phyloP scores from a whole-genome alignment of 2,113 vertebrate genomes.

The Neolamprologus brichardi region DNA sequence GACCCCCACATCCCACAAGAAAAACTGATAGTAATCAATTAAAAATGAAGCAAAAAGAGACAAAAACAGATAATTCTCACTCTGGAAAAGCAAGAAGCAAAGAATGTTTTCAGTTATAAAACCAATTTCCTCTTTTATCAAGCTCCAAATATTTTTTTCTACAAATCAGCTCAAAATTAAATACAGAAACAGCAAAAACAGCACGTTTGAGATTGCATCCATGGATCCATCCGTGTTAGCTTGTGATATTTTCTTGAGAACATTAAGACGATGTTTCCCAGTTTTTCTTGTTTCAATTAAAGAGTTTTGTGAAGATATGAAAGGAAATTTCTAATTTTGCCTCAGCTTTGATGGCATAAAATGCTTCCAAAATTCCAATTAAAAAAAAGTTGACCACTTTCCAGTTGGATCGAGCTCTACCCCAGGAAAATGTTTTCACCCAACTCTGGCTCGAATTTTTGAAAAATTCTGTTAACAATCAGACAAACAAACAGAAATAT shows the following conservation, averaged over 20 bases:
- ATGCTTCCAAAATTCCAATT: not conserved
- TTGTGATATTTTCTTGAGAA: not conserved
- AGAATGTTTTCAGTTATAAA: not conserved
- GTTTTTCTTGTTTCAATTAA: not conserved
- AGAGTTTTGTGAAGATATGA: not conserved
- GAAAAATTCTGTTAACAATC: not conserved
- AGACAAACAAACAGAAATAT: not conserved
- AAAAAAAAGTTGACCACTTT: not conserved
- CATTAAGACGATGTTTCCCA: rapidly evolving
- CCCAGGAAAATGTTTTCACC: rapidly evolving
- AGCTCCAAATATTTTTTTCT: not conserved
- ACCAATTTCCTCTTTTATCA: not conserved
- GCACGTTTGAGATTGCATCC: not conserved
- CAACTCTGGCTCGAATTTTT: not conserved
- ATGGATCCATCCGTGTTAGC: rapidly evolving
- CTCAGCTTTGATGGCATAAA: not conserved
- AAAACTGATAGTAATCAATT: not conserved
- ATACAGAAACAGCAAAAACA: not conserved
- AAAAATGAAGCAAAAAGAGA: not conserved
- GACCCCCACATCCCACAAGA: not conserved
- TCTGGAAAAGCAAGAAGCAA: not conserved
- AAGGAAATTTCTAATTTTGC: not conserved
- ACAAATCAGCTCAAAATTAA: not conserved
- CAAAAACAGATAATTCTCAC: not conserved
- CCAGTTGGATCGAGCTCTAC: not conserved